phyloP scores from a whole-genome alignment of 2,888 invertebrate species.

The Oscheius sp. region DNA sequence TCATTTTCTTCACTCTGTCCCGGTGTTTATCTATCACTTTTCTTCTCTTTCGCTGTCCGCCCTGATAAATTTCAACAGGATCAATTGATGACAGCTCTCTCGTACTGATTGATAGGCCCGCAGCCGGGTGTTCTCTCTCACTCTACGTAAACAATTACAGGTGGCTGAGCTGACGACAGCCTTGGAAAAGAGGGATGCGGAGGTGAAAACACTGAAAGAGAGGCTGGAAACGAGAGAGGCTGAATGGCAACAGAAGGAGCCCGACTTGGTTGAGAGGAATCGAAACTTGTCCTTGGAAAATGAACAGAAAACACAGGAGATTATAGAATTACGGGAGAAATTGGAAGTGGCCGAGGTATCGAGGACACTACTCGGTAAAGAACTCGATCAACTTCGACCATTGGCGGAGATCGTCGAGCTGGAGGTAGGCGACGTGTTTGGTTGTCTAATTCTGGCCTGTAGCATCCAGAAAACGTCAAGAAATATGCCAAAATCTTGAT shows the following conservation, averaged over 20 bases:
- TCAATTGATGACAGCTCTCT: slow-evolving; percentile 1
- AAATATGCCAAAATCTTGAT: slow-evolving; percentile 24
- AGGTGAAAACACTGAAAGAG: slow-evolving; percentile 7
- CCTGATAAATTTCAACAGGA: neutral
- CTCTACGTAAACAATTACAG: slow-evolving; percentile 26
- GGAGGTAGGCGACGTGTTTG: neutral
- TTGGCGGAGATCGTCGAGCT: slow-evolving; percentile 46
- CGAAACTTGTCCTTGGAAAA: neutral
- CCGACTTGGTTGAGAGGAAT: neutral
- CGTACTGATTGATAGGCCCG: slow-evolving; percentile 12
- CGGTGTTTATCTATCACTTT: neutral
- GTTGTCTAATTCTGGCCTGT: neutral
- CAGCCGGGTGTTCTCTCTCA: neutral
- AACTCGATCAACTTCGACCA: slow-evolving; percentile 52
- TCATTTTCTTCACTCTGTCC: neutral
- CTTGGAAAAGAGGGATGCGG: neutral
- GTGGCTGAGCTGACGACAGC: slow-evolving; percentile 25
- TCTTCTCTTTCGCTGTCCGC: neutral
- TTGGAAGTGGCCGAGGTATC: slow-evolving; percentile 41
- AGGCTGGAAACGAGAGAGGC: neutral
- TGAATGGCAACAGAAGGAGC: neutral
- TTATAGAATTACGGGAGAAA: slow-evolving; percentile 36
- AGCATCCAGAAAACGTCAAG: slow-evolving; percentile 23
- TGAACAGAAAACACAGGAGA: slow-evolving; percentile 39
- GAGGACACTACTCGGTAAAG: slow-evolving; percentile 44